Evolutionary conservation across 2,113 vertebrate genomes (phyloP).

Genomic region (Nesospiza acunhae): DNA sequence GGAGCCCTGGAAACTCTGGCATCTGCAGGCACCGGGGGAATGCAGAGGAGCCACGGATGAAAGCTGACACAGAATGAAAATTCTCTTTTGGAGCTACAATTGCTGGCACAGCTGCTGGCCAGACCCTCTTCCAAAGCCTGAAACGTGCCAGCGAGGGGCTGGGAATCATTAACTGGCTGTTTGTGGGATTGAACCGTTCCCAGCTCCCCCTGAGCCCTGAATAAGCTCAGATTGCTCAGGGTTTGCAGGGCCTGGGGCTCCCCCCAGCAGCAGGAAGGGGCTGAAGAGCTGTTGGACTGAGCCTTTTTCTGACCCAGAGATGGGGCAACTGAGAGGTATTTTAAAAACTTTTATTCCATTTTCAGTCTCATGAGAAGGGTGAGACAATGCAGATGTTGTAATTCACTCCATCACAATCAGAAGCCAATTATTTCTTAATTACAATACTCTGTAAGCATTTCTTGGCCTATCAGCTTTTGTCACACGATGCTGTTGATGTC

Average conservation of each 20-base stretch:
- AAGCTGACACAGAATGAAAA: constrained; percentile 35
- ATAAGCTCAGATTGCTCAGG: neutral
- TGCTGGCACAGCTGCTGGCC: constrained; percentile 47
- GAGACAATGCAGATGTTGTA: neutral
- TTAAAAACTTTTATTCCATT: neutral
- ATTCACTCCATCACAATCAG: neutral
- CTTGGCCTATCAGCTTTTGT: neutral
- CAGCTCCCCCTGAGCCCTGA: neutral
- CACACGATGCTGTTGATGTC: neutral
- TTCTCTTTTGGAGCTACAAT: neutral
- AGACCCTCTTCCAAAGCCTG: neutral
- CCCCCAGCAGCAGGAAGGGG: neutral
- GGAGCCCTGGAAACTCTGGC: neutral
- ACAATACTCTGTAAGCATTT: neutral
- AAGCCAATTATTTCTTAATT: neutral
- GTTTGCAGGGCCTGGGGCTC: neutral
- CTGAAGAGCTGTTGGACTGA: neutral
- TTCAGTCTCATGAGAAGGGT: neutral
- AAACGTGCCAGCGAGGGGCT: neutral
- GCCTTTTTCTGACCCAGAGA: neutral
- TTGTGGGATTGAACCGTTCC: neutral
- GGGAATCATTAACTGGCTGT: neutral
- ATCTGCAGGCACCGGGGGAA: neutral
- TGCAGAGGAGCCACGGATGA: neutral
- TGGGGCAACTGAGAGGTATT: neutral